Evolutionary conservation across 2,113 vertebrate species (phyloP).

Genomic region (Megaceryle torquata): DNA sequence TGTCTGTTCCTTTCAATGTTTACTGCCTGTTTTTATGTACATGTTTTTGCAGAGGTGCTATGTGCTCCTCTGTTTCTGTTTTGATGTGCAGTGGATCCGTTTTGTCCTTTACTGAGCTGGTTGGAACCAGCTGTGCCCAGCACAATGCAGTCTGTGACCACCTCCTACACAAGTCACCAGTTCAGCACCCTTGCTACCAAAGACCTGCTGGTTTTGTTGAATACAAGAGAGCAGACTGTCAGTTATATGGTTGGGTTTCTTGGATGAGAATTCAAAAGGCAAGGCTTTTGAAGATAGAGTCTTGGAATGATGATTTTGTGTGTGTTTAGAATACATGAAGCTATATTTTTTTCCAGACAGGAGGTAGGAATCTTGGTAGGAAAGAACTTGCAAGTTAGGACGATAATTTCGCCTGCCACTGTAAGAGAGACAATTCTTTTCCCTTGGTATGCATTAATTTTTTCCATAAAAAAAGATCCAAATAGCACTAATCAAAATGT

Average conservation of each 20-base stretch:
- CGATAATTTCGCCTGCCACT: neutral
- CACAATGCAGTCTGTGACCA: neutral
- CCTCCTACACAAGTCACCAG: neutral
- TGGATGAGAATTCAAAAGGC: neutral
- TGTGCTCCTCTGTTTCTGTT: neutral
- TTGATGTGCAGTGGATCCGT: neutral
- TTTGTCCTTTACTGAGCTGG: neutral
- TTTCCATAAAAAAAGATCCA: neutral
- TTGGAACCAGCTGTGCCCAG: neutral
- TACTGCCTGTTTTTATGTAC: neutral
- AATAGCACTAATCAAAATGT: neutral
- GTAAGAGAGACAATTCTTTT: neutral
- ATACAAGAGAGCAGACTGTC: neutral
- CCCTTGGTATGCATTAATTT: neutral
- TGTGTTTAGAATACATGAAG: neutral
- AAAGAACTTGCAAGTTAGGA: neutral
- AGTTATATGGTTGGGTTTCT: neutral
- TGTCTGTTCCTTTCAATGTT: neutral
- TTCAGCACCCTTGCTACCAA: neutral
- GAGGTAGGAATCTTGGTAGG: neutral
- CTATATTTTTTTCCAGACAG: neutral
- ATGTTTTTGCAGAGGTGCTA: neutral
- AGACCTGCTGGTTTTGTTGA: neutral
- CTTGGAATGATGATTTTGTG: neutral
- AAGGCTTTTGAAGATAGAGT: neutral